Percentiles rank a stretch among this genome's conserved stretches.
phyloP scores from a whole-genome alignment of 2,797 vertebrate genomes.

The Clarias platycephalus region DNA sequence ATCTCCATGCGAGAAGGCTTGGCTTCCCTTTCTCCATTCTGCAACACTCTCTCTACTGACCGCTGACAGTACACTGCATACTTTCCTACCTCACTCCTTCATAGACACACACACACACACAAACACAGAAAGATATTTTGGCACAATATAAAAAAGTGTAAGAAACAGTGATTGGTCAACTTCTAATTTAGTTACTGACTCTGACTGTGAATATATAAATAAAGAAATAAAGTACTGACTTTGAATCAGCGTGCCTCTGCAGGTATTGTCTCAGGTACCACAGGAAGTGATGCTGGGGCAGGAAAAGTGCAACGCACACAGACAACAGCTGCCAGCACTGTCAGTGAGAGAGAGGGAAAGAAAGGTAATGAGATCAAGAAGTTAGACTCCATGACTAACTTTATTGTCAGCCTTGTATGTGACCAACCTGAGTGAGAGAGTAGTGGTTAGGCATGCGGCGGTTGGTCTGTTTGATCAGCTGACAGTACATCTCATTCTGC shows the following conservation, averaged over 20 bases:
- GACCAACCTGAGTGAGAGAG: conserved; percentile 86
- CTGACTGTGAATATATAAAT: background rate
- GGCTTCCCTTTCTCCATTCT: conserved; percentile 88
- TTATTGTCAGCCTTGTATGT: background rate
- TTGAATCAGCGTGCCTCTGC: conserved; percentile 85
- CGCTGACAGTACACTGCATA: conserved; percentile 94
- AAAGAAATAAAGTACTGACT: conserved; percentile 66
- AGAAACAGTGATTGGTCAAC: background rate
- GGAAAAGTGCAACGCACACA: conserved; percentile 89
- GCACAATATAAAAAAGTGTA: background rate
- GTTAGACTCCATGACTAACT: background rate
- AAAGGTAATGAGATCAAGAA: background rate
- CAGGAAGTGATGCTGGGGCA: conserved; percentile 94
- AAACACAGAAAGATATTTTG: background rate
- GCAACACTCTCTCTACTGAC: conserved; percentile 85
- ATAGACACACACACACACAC: conserved; percentile 15
- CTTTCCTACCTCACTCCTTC: conserved; percentile 90
- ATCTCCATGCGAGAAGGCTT: conserved; percentile 94
- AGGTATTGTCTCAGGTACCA: conserved; percentile 92
- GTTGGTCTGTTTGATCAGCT: conserved; percentile 91
- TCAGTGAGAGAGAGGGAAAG: conserved; percentile 9
- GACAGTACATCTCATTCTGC: conserved; percentile 95
- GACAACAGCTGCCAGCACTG: conserved; percentile 97
- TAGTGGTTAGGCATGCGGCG: conserved; percentile 81
- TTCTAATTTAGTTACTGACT: background rate